phyloP scores from a whole-genome alignment of 2,113 vertebrate genomes.

The Dasyornis broadbenti region DNA sequence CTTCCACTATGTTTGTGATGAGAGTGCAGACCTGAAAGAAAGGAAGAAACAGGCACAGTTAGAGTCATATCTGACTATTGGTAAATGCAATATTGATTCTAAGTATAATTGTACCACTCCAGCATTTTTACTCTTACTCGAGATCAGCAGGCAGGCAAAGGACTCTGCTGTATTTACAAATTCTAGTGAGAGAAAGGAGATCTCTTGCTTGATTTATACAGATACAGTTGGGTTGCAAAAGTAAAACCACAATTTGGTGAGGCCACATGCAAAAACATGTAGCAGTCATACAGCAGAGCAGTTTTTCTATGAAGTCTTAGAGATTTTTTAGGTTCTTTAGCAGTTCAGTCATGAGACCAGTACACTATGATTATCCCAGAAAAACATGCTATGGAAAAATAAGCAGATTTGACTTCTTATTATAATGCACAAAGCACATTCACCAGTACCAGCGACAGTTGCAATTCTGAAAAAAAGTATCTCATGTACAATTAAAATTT shows the following conservation, averaged over 20 bases:
- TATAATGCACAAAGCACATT: background rate
- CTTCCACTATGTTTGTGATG: background rate
- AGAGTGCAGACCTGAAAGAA: background rate
- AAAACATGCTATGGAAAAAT: slow-evolving; percentile 47
- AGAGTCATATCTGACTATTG: background rate
- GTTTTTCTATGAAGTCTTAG: slow-evolving; percentile 32
- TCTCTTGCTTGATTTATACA: background rate
- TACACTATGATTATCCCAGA: slow-evolving; percentile 43
- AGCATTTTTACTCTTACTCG: background rate
- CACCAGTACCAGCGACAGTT: background rate
- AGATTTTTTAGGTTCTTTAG: slow-evolving; percentile 42
- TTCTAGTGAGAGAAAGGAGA: background rate
- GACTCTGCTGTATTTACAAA: background rate
- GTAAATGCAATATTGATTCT: background rate
- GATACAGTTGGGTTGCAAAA: background rate
- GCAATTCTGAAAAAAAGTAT: background rate
- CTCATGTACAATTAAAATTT: background rate
- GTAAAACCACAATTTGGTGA: background rate
- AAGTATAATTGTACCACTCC: background rate
- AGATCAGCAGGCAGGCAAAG: background rate
- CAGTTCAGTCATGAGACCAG: slow-evolving; percentile 31
- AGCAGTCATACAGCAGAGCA: background rate
- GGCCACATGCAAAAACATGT: slow-evolving; percentile 10
- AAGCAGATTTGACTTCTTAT: slow-evolving; percentile 8
- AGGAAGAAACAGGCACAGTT: background rate